A percentile compares a stretch with the other conserved stretches of the same genome.
Evolutionary conservation across 37 sponge, comb jelly and placozoan genomes (phyloP).

Genomic region (Trichoplax adhaerens): DNA sequence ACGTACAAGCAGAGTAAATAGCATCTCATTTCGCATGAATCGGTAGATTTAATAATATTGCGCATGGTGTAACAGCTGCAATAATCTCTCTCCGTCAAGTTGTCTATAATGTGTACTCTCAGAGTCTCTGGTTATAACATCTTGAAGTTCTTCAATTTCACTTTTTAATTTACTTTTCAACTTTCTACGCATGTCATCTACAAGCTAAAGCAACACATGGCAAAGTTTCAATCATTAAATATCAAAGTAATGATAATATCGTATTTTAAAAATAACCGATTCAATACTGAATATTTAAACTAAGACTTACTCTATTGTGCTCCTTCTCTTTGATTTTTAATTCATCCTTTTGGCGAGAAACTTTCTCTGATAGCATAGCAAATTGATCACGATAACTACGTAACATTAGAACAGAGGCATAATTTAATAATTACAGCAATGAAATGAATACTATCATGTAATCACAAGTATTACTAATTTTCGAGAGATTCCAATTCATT

Average conservation of each 20-base stretch:
- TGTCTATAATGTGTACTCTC: conserved; percentile 54
- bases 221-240: not conserved
- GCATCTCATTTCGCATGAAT: too few species aligned
- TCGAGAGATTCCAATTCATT: conserved; percentile 45
- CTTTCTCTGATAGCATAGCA: conserved; percentile 32
- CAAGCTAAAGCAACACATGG: conserved; percentile 11
- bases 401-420: not conserved
- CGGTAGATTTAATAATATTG: not conserved
- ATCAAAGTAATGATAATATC: not conserved
- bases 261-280: not conserved
- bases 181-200: conserved; percentile 20
- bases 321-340: conserved; percentile 24
- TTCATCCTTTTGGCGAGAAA: conserved; percentile 27
- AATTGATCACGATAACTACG: conserved; percentile 44
- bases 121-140: conserved; percentile 24
- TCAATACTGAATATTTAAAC: too few species aligned
- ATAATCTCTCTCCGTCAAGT: conserved; percentile 32
- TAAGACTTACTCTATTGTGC: conserved; percentile 24
- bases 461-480: conserved; percentile 27
- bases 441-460: not conserved
- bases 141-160: conserved; percentile 34
- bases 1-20: too few species aligned
- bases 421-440: not conserved
- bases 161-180: conserved; percentile 27
- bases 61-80: conserved; percentile 10